phyloP scores from a whole-genome alignment of 2,797 vertebrate species.

The Pogonophryne albipinna region DNA sequence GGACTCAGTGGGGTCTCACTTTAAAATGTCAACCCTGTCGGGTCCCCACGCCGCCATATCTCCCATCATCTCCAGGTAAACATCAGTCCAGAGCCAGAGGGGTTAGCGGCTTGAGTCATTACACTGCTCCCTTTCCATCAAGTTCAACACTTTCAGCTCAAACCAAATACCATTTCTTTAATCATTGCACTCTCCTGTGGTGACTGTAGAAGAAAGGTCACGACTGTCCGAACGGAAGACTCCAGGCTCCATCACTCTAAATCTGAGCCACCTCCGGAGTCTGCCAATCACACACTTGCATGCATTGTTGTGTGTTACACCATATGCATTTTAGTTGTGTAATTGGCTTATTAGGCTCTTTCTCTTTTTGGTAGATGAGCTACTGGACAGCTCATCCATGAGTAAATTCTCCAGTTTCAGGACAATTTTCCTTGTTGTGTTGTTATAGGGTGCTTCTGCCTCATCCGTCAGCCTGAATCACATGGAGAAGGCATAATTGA shows the following conservation, averaged over 20 bases:
- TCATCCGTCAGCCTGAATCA: slow-evolving; percentile 64
- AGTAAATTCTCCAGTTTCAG: slow-evolving; percentile 52
- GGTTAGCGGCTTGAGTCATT: slow-evolving; percentile 33
- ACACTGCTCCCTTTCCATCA: slow-evolving; percentile 32
- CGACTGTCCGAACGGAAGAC: slow-evolving; percentile 11
- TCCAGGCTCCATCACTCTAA: slow-evolving; percentile 20
- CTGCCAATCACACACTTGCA: slow-evolving; percentile 5
- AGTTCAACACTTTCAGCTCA: slow-evolving; percentile 21
- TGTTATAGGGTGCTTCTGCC: slow-evolving; percentile 52
- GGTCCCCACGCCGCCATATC: slow-evolving; percentile 41
- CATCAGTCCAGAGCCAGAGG: slow-evolving; percentile 28
- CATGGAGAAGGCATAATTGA: slow-evolving; percentile 55
- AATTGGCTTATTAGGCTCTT: slow-evolving; percentile 48
- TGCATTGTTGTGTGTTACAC: slow-evolving; percentile 15
- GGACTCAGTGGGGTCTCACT: slow-evolving; percentile 44
- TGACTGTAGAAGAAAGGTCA: slow-evolving; percentile 43
- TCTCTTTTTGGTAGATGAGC: slow-evolving; percentile 42
- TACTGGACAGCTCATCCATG: slow-evolving; percentile 36
- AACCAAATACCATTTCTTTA: slow-evolving; percentile 28
- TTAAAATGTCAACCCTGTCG: slow-evolving; percentile 71
- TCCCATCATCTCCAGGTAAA: slow-evolving; percentile 55
- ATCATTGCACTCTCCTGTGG: slow-evolving; percentile 21
- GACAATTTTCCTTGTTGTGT: slow-evolving; percentile 49
- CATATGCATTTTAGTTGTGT: slow-evolving; percentile 25
- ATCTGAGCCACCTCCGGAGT: slow-evolving; percentile 5